These are phyloP conservation scores for Dasysyrphus albostriatus DNA, from an alignment of 2,888 invertebrate species.

Conservation along the genomic window DNA sequence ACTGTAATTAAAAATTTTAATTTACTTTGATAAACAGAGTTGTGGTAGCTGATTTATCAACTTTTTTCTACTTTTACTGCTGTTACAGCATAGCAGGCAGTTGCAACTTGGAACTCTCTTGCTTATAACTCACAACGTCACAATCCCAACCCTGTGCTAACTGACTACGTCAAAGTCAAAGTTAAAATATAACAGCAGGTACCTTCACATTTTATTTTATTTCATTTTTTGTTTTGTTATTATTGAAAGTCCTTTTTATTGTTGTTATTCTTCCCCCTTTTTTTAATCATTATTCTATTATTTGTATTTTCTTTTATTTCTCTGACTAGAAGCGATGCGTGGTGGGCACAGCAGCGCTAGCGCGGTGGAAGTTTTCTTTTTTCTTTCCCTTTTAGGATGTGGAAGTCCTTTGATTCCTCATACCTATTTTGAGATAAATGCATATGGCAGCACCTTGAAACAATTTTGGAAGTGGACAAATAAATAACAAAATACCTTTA, in stretches of 20 bases:
- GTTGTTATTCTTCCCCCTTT: conserved; percentile 53
- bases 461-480: not conserved
- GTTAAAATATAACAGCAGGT: conserved; percentile 39
- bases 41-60: conserved; percentile 71
- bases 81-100: not conserved
- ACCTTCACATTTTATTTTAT: conserved; percentile 24
- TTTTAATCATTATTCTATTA: conserved; percentile 72
- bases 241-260: conserved; percentile 42
- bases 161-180: conserved; percentile 29
- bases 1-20: conserved; percentile 75
- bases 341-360: not conserved
- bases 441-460: conserved; percentile 38
- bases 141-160: conserved; percentile 3
- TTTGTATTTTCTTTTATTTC: conserved; percentile 33
- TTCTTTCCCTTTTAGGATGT: conserved; percentile 9
- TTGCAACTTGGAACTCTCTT: conserved; percentile 22
- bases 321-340: not conserved
- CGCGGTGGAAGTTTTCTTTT: not conserved
- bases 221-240: conserved; percentile 14
- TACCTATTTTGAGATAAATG: conserved; percentile 11
- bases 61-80: conserved; percentile 35
- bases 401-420: not conserved
- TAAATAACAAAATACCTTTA: not conserved
- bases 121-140: conserved; percentile 5
- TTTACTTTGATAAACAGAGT: conserved; percentile 73